These are phyloP conservation scores for Apostichopus parvimensis DNA, from an alignment of 35 echinoderm and acorn worm species.

Conservation along the genomic window DNA sequence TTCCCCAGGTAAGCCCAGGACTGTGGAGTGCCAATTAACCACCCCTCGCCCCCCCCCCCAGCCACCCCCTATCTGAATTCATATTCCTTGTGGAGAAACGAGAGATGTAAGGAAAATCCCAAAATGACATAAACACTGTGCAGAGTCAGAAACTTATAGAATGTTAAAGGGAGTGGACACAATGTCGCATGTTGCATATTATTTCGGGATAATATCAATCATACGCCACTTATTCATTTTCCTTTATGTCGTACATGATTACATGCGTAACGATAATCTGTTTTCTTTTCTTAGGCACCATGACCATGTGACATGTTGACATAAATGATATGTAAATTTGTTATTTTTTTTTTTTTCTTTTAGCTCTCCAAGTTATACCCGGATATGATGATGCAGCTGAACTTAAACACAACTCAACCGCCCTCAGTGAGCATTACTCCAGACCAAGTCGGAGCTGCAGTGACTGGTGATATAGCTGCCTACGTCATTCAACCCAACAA, in stretches of 20 bases:
- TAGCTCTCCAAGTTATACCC: conserved; percentile 66
- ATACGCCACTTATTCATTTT: no score
- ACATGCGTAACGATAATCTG: no score
- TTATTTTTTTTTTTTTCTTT: not conserved
- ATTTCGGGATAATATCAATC: no score
- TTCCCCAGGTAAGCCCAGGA: conserved; percentile 58
- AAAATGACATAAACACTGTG: not conserved
- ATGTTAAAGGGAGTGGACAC: not conserved
- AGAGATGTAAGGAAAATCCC: not conserved
- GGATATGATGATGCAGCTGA: conserved; percentile 72
- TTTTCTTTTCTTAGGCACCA: not conserved
- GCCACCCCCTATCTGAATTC: not conserved
- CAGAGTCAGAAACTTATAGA: not conserved
- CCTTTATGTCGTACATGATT: no score
- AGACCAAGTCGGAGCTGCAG: not conserved
- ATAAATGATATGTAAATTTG: not conserved
- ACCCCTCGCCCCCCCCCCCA: no score
- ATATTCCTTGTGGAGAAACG: not conserved
- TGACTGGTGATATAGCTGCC: conserved; percentile 51
- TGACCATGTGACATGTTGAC: no score
- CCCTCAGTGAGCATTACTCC: conserved; percentile 46
- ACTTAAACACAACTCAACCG: conserved; percentile 64
- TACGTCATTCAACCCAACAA: conserved; percentile 68
- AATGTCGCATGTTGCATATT: not conserved
- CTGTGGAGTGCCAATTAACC: not conserved